These are phyloP conservation scores for Hemicordylus capensis DNA, from an alignment of 2,113 vertebrate genomes.

Conservation along the genomic window DNA sequence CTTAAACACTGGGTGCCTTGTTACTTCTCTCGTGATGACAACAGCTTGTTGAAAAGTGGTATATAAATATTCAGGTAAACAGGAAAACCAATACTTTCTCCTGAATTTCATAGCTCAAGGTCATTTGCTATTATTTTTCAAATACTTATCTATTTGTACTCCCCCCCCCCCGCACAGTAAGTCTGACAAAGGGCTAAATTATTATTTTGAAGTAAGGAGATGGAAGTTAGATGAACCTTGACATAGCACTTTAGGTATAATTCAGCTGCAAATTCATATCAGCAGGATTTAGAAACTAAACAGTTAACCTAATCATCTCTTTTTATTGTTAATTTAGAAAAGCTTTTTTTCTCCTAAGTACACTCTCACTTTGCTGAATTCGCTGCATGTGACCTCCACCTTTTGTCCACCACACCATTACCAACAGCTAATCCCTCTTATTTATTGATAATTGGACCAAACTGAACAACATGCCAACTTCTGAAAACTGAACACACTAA, in stretches of 20 bases:
- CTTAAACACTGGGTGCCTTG: conserved; percentile 41
- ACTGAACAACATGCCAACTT: conserved; percentile 77
- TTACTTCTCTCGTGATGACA: no score
- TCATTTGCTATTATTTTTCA: conserved; percentile 61
- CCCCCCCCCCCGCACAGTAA: conserved; percentile 41
- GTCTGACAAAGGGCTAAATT: conserved; percentile 60
- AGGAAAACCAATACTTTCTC: conserved; percentile 46
- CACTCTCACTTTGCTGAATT: conserved; percentile 80
- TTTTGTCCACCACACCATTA: conserved; percentile 78
- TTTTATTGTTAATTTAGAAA: conserved; percentile 82
- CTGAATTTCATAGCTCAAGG: conserved; percentile 65
- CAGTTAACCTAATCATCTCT: conserved; percentile 81
- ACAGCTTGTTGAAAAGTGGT: no score
- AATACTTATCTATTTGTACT: conserved; percentile 33
- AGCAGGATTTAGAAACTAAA: conserved; percentile 77
- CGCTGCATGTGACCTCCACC: conserved; percentile 77
- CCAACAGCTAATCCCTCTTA: conserved; percentile 81
- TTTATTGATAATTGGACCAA: conserved; percentile 84
- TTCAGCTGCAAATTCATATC: conserved; percentile 70
- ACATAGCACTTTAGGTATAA: conserved; percentile 65
- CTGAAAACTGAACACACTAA: conserved; percentile 69
- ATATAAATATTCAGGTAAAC: conserved; percentile 65
- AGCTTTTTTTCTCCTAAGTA: conserved; percentile 63
- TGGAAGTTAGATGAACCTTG: conserved; percentile 77
- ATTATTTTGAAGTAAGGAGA: conserved; percentile 72